Evolutionary conservation across 2,113 vertebrate genomes (phyloP).

Genomic region (Carassius gibelio): DNA sequence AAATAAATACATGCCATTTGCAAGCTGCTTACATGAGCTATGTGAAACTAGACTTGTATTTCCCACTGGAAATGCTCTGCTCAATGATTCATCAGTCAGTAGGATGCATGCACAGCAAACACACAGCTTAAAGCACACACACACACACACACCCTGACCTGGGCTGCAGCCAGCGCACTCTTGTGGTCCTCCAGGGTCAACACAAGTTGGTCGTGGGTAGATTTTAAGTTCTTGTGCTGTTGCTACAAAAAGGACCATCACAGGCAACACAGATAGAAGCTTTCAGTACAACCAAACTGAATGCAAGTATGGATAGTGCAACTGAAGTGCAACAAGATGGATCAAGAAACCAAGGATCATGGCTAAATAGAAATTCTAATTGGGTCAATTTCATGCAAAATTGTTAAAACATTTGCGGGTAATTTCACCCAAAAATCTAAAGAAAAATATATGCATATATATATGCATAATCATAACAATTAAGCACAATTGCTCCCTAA

Average conservation of each 20-base stretch:
- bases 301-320: not conserved
- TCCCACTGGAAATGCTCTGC: not conserved
- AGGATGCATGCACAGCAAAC: not conserved
- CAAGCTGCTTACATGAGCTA: not conserved
- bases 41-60: not conserved
- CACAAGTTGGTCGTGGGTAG: constrained; percentile 87
- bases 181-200: constrained; percentile 97
- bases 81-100: not conserved
- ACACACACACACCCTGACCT: constrained; percentile 78
- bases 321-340: not conserved
- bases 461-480: not conserved
- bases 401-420: not conserved
- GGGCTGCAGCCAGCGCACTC: constrained; percentile 92
- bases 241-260: constrained; percentile 78
- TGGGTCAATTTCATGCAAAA: not conserved
- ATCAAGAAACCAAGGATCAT: too few relatives aligned
- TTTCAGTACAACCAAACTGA: not conserved
- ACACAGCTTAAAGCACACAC: too few relatives aligned
- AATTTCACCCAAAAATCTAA: not conserved
- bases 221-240: constrained; percentile 91
- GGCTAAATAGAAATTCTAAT: not conserved
- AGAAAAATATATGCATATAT: not conserved
- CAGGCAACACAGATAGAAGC: constrained; percentile 16
- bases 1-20: not conserved
- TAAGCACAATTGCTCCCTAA: too few relatives aligned